Base-by-base conservation (phyloP, 2,888 invertebrate species). In the Phalangium opilio region DNA sequence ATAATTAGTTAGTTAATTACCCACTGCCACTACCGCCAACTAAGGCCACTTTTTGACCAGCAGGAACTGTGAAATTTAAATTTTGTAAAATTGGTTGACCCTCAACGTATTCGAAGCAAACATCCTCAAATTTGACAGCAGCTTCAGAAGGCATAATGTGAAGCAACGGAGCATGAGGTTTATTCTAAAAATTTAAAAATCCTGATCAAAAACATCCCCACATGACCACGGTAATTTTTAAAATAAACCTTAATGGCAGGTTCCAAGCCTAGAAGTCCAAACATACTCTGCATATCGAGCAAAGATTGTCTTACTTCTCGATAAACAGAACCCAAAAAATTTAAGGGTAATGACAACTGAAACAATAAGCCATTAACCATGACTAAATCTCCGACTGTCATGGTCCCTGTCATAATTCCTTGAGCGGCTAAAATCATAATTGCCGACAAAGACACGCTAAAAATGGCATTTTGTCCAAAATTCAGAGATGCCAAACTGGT, bases 201-300 rank as follows among this genome's bases (percentile, higher is more conserved):
- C n/a, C n/a, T n/a, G n/a, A n/a, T n/a, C n/a, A n/a, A n/a, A n/a
- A n/a, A n/a, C n/a, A n/a, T n/a, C n/a, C n/a, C n/a, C n/a, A n/a
- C n/a, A n/a, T n/a, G n/a, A n/a, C n/a, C n/a, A n/a, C n/a, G n/a
- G n/a, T n/a, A n/a, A n/a, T n/a, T n/a, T n/a, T n/a, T n/a, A n/a
- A n/a, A n/a, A n/a, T n/a, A n/a, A 64, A 81, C 83, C 73, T 79
- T 75, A 50, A 96, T 78, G 45, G 73, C 68, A 19, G 87, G 76
- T 62, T 83, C 78, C 58, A 89, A 78, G 39, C 83, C 79, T 77
- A 96, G 81, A n/a, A 98, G 73, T 12, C 84, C 83, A 70, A 98
- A 96, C 95, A 98, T 95, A 41, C 89, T 83, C 71, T 91, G 86
- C 96, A 98, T 98, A 67, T 98, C 98, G 51, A 95, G 81, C 50